phyloP scores from a whole-genome alignment of 2,888 invertebrate species.

The Pachymerium ferrugineum region DNA sequence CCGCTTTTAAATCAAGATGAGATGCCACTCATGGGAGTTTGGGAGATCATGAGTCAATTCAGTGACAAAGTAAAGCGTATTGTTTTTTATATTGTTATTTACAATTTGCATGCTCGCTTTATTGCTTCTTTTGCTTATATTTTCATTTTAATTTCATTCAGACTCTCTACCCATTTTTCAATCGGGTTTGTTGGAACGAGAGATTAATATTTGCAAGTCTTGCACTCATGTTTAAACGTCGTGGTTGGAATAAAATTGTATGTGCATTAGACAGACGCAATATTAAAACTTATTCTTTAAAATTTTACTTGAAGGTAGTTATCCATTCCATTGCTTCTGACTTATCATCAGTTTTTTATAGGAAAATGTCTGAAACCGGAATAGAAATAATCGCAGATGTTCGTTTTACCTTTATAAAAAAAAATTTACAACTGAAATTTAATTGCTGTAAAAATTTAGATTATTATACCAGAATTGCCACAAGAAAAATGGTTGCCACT shows the following conservation, averaged over 20 bases:
- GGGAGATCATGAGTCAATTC: constrained; percentile 28
- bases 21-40: constrained; percentile 14
- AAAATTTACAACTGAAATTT: not conserved
- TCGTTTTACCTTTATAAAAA: not conserved
- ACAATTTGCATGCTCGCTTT: no score
- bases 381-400: constrained; percentile 23
- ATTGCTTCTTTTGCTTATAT: not conserved
- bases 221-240: constrained; percentile 15
- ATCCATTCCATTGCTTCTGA: constrained; percentile 9
- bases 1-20: constrained; percentile 23
- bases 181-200: constrained; percentile 25
- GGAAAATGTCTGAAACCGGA: constrained; percentile 20
- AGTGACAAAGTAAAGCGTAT: constrained; percentile 23
- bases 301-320: not conserved
- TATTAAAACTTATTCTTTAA: not conserved
- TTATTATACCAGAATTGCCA: constrained; percentile 22
- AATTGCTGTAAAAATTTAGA: not conserved
- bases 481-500: not conserved
- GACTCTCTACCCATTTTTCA: constrained; percentile 17
- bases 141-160: not conserved
- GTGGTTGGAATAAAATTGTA: constrained; percentile 25
- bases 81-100: not conserved
- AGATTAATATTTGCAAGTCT: constrained; percentile 23
- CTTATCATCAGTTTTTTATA: constrained; percentile 3
- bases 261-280: no score